These are phyloP conservation scores for Exaiptasia diaphana DNA, from an alignment of 64 coral and sea anemone genomes.

Conservation along the genomic window DNA sequence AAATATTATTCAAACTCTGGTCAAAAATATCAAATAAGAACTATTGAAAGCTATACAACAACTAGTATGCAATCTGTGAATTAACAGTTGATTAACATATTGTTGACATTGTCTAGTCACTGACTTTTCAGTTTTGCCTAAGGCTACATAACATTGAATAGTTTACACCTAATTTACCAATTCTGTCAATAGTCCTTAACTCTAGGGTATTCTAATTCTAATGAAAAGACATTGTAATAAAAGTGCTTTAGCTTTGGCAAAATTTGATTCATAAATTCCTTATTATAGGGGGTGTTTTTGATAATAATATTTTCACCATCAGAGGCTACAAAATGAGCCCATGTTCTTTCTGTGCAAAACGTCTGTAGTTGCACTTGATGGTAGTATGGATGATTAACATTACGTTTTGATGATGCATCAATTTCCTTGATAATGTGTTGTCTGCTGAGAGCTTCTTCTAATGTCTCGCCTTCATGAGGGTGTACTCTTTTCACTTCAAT, in stretches of 20 bases:
- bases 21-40: not conserved
- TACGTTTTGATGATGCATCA: too few species aligned
- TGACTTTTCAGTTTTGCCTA: not conserved
- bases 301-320: slow-evolving; percentile 38
- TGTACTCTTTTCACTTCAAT: slow-evolving; percentile 51
- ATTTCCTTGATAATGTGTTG: slow-evolving; percentile 32
- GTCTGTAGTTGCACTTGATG: slow-evolving; percentile 61
- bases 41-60: too few species aligned
- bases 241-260: slow-evolving; percentile 23
- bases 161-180: slow-evolving; percentile 45
- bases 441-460: slow-evolving; percentile 52
- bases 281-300: slow-evolving; percentile 14
- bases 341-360: slow-evolving; percentile 38
- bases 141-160: slow-evolving; percentile 16
- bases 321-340: slow-evolving; percentile 62
- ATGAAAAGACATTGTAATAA: slow-evolving; percentile 15
- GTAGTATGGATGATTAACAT: slow-evolving; percentile 50
- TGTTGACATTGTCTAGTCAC: not conserved
- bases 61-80: too few species aligned
- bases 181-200: slow-evolving; percentile 44
- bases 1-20: too few species aligned
- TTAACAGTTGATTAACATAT: not conserved
- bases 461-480: slow-evolving; percentile 52
- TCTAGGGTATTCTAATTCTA: slow-evolving; percentile 54
- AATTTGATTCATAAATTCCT: slow-evolving; percentile 3